Percentiles rank a stretch among this genome's conserved stretches.
phyloP scores from a whole-genome alignment of 64 coral and sea anemone species.

The Dendronephthya gigantea region DNA sequence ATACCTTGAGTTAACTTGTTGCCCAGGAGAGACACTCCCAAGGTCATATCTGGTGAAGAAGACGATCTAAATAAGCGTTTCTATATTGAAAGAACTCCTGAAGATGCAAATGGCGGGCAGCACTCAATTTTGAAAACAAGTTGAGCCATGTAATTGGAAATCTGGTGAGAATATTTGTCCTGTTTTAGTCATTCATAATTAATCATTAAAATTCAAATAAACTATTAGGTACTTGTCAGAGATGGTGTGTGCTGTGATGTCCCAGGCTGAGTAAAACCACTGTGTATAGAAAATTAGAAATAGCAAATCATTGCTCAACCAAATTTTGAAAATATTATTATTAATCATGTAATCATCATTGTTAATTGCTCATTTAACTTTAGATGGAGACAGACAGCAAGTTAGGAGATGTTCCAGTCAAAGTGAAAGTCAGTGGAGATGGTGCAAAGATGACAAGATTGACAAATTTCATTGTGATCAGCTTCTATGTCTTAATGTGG shows the following conservation, averaged over 20 bases:
- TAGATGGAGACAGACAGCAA: neutral
- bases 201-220: neutral
- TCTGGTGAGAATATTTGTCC: neutral
- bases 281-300: too few species aligned
- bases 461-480: conserved; percentile 15
- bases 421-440: neutral
- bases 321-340: neutral
- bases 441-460: neutral
- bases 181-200: neutral
- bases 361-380: neutral
- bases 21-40: neutral
- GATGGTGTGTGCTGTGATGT: too few species aligned
- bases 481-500: neutral
- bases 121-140: neutral
- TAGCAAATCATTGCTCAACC: too few species aligned
- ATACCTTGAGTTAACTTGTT: conserved; percentile 1
- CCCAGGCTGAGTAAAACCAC: neutral
- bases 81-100: conserved; percentile 1
- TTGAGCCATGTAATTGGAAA: neutral
- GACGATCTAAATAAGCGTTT: neutral
- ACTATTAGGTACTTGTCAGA: neutral
- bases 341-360: neutral
- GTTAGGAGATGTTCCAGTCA: neutral
- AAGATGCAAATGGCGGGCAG: neutral
- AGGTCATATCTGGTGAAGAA: neutral